phyloP scores from a whole-genome alignment of 2,797 vertebrate genomes.

The Microhierax caerulescens region DNA sequence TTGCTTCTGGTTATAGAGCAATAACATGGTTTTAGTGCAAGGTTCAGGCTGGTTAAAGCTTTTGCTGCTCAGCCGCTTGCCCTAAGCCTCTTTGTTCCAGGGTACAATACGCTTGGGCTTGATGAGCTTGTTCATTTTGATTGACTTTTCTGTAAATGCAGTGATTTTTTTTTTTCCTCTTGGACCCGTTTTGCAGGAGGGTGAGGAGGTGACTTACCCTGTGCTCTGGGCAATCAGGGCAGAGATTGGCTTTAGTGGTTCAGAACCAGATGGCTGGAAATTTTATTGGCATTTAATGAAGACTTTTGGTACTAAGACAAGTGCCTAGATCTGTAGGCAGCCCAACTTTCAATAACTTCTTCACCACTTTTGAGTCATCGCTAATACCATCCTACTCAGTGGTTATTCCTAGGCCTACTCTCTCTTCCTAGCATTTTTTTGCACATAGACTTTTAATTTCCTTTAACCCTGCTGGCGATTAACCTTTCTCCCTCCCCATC shows the following conservation, averaged over 20 bases:
- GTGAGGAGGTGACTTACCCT: neutral
- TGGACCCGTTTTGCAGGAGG: neutral
- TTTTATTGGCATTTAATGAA: neutral
- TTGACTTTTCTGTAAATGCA: neutral
- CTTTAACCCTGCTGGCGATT: neutral
- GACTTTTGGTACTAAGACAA: neutral
- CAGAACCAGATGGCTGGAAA: neutral
- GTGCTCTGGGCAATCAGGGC: neutral
- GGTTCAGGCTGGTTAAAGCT: neutral
- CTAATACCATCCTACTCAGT: slow-evolving; percentile 14
- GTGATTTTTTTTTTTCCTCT: neutral
- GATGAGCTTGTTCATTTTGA: neutral
- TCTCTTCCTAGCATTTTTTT: neutral
- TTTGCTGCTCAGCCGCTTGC: neutral
- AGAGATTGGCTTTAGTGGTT: neutral
- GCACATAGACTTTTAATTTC: neutral
- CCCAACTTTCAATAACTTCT: neutral
- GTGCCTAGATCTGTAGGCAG: neutral
- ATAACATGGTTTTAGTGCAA: neutral
- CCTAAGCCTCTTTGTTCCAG: neutral
- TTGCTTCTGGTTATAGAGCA: neutral
- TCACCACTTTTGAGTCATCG: neutral
- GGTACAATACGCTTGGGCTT: fast-evolving
- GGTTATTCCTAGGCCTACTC: neutral
- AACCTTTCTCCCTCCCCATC: neutral